Base-by-base conservation (phyloP, 2,113 vertebrate genomes). In the Sinocyclocheilus grahami region DNA sequence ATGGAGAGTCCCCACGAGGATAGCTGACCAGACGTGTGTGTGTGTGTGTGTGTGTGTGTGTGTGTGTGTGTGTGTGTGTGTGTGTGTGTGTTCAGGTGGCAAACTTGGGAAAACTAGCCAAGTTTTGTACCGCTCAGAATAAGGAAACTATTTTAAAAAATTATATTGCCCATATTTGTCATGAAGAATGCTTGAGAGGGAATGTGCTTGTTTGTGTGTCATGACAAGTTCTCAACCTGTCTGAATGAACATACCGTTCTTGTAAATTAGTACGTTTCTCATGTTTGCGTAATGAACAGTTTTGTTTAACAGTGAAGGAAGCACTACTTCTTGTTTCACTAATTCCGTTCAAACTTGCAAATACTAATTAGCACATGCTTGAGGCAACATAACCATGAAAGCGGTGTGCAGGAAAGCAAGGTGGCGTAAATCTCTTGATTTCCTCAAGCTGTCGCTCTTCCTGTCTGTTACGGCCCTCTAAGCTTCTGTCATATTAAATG, bases 321-420 rank as follows among this genome's bases (percentile, higher is more conserved):
- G 81, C 16, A 24, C 37, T 11, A 27, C 46, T 3, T 3, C 48
- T 7, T 69, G 74, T 83, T 53, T 39, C 58, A 7, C n/a, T 9
- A 65, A 58, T 76, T 76, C 42, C 1, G 7, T 62, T 63, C 20
- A 27, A 22, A n/a, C 30, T 60, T 20, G 74, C 27, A 78, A 74
- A 60, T 78, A 13, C 4, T 27, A 80, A 85, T 87, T 76, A 83
- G 7, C 74, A 51, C 24, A 37, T 11, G 33, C 78, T 75, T 58
- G 53, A 76, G 39, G 74, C 39, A 51, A 39, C 20, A 76, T 3
- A 67, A 30, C 62, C 9, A 33, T 51, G 48, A 3, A 11, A 51
- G 24, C 39, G 37, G 33, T 72, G 51, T 72, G 51, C 58, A 24
- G 51, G 63, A 39, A 24, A 18, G 22, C 48, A 42, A 77, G 46